Evolutionary conservation across 2,113 vertebrate genomes (phyloP), one percentile per base, ranked within the genome.

Genomic region (Xiphophorus maculatus): DNA sequence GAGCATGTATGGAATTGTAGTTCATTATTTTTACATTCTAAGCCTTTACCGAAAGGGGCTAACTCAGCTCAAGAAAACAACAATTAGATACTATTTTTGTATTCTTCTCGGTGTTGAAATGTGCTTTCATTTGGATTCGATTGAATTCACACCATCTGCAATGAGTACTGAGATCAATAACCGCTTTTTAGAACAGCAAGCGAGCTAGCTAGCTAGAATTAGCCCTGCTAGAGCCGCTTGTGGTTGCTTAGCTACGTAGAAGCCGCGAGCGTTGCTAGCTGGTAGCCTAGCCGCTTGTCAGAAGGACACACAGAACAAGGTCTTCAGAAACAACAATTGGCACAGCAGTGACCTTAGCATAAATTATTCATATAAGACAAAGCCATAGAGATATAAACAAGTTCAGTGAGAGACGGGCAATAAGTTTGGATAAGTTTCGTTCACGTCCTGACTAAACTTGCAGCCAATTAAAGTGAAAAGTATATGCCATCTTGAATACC

Each of bases 201-300:
- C 19, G 2, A 37, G 30, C 33, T 67, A 66, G 70, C 69, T 25
- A 27, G 73, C 75, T 88, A 89, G 78, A 82, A 60, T 67, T 60
- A 77, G 79, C 67, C 5, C 4, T 3, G 0, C 5, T 54, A 37
- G 30, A 30, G 1, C 5, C 12, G 77, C 33, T 78, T 85, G 44
- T 19, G 28, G 91, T 91, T 92, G 91, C 89, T 69, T 64, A 88
- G 91, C 84, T 73, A 92, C 88, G 29, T 22, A 30, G 58, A 27
- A 1, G 19, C 25, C 7, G 51, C 22, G 22, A 28, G 12, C 27
- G 48, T 25, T 27, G 74, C 54, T 62, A 69, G 72, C 48, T 27
- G 19, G 51, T 82, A 87, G 61, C 62, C 69, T 66, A 71, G 28
- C 66, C 4, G 2, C 32, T 42, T 19, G 9, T 14, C 12, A 22